phyloP scores from a whole-genome alignment of 2,113 vertebrate genomes.

The Platichthys flesus region DNA sequence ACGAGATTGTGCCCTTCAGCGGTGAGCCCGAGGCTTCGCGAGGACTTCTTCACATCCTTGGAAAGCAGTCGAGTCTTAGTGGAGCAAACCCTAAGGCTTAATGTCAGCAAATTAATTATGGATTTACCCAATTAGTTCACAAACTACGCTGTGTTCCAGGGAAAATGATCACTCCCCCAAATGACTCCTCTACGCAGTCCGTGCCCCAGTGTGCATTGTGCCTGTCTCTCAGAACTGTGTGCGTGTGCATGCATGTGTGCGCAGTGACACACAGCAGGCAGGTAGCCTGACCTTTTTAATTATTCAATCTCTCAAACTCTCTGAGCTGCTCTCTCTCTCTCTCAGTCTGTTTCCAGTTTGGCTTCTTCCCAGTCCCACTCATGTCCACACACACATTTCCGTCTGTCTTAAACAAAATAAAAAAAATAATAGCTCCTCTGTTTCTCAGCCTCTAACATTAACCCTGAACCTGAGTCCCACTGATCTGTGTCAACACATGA shows the following conservation, averaged over 20 bases:
- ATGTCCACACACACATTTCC: slow-evolving; percentile 38
- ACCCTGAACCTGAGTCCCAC: too few species aligned
- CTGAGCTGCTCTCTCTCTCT: not conserved
- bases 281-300: slow-evolving; percentile 84
- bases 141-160: slow-evolving; percentile 70
- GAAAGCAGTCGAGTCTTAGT: slow-evolving; percentile 57
- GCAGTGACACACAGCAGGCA: slow-evolving; percentile 67
- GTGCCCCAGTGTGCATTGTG: slow-evolving; percentile 49
- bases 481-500: too few species aligned
- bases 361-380: slow-evolving; percentile 25
- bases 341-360: slow-evolving; percentile 26
- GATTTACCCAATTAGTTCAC: slow-evolving; percentile 79
- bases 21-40: slow-evolving; percentile 44
- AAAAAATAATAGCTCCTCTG: not conserved
- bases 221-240: slow-evolving; percentile 16
- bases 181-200: slow-evolving; percentile 62
- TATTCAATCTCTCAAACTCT: slow-evolving; percentile 77
- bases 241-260: not conserved
- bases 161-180: slow-evolving; percentile 68
- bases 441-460: too few species aligned
- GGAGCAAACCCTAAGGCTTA: slow-evolving; percentile 72
- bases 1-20: slow-evolving; percentile 46
- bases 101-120: slow-evolving; percentile 80
- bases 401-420: slow-evolving; percentile 39
- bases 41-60: slow-evolving; percentile 52